A percentile compares a stretch with the other conserved stretches of the same genome.
Evolutionary conservation across 2,797 vertebrate species (phyloP).

Genomic region (Crax fasciolata): DNA sequence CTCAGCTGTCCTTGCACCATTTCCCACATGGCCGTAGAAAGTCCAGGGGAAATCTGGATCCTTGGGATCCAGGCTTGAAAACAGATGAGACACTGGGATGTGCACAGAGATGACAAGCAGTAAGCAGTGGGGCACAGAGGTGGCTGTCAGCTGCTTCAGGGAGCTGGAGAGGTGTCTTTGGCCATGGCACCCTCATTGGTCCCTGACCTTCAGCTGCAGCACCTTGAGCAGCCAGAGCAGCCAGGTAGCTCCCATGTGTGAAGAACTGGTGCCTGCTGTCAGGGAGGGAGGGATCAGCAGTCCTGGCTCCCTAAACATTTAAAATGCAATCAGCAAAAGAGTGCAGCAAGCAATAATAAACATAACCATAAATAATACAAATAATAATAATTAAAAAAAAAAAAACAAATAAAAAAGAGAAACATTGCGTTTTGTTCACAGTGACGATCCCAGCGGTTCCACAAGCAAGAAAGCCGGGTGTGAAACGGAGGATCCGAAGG

Average conservation of each 20-base stretch:
- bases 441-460: conserved; percentile 84
- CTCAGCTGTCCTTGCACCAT: background rate
- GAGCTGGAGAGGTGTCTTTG: background rate
- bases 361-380: background rate
- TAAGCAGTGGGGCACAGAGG: background rate
- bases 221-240: background rate
- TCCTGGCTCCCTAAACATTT: background rate
- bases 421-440: conserved; percentile 86
- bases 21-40: background rate
- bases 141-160: background rate
- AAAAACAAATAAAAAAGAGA: conserved; percentile 79
- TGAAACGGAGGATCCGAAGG: conserved; percentile 85
- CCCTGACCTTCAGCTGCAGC: background rate
- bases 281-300: background rate
- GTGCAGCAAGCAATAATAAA: background rate
- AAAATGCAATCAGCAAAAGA: conserved; percentile 32
- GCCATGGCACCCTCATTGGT: background rate
- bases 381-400: conserved; percentile 24
- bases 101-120: background rate
- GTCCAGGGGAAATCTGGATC: background rate
- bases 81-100: background rate
- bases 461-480: conserved; percentile 81
- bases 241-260: background rate
- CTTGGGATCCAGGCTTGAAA: background rate
- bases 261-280: background rate